phyloP scores from a whole-genome alignment of 1,140 invertebrate species.

The Leptinotarsa undecemlineata region DNA sequence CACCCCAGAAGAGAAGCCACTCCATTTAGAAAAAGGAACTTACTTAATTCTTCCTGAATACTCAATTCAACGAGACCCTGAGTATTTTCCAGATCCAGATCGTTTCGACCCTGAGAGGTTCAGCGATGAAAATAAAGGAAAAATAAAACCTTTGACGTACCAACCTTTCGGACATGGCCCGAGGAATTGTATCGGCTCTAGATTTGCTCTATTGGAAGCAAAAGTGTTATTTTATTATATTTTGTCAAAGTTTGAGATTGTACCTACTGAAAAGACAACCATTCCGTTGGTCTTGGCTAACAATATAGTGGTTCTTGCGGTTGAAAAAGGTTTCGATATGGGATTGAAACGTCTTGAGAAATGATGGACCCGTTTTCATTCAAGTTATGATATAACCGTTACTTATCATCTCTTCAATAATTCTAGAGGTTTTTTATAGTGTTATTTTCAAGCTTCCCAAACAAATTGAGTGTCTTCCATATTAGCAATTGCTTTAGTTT shows the following conservation, averaged over 20 bases:
- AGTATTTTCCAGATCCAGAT: slow-evolving; percentile 59
- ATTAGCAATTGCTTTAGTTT: no score
- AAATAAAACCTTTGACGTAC: slow-evolving; percentile 52
- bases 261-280: background rate
- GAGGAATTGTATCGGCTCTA: slow-evolving; percentile 49
- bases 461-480: no score
- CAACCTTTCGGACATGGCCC: slow-evolving; percentile 63
- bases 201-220: slow-evolving; percentile 64
- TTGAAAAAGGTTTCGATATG: background rate
- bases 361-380: background rate
- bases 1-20: background rate
- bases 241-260: slow-evolving; percentile 36
- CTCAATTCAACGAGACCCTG: slow-evolving; percentile 59
- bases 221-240: slow-evolving; percentile 59
- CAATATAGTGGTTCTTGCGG: background rate
- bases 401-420: no score
- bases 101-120: slow-evolving; percentile 59
- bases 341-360: slow-evolving; percentile 3
- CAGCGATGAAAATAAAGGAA: slow-evolving; percentile 41
- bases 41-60: slow-evolving; percentile 55
- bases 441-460: no score
- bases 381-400: background rate
- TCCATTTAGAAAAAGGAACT: slow-evolving; percentile 39
- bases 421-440: no score
- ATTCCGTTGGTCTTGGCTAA: background rate